Conservation (phyloP, 2,888 invertebrate species). For the Scaptomyza flava region DNA sequence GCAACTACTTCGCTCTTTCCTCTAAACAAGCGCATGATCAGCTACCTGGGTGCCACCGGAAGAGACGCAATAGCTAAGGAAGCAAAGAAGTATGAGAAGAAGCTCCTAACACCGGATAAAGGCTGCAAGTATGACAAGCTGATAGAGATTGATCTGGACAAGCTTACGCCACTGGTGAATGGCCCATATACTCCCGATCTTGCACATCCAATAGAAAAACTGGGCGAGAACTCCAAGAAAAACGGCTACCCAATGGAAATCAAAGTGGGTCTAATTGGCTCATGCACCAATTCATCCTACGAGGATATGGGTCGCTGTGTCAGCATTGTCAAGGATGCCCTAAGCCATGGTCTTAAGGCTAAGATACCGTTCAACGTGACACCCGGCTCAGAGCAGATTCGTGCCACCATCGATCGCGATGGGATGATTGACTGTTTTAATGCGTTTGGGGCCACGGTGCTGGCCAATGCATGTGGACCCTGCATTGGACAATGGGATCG, state of each 20-base stretch:
- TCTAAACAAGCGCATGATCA: conserved; percentile 96
- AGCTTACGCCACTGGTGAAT: conserved; percentile 98
- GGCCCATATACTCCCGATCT: conserved; percentile 99
- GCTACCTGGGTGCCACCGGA: conserved; percentile 94
- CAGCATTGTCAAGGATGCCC: conserved; percentile 95
- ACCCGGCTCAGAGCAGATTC: conserved; percentile 98
- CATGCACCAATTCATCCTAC: conserved; percentile 99
- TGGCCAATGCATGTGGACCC: conserved; percentile 99
- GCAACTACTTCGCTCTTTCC: conserved; percentile 99
- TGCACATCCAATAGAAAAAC: conserved; percentile 96
- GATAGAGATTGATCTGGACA: conserved; percentile 95
- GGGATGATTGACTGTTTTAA: conserved; percentile 94
- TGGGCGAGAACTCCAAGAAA: conserved; percentile 94
- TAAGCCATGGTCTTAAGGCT: conserved; percentile 95
- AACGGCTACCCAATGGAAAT: conserved; percentile 98
- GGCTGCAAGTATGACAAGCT: conserved; percentile 95
- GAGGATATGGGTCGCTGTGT: conserved; percentile 99
- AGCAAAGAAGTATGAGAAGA: conserved; percentile 89
- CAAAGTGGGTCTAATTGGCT: conserved; percentile 97
- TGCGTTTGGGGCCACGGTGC: conserved; percentile 96
- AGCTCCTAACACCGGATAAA: conserved; percentile 91
- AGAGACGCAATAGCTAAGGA: conserved; percentile 89
- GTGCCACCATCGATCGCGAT: conserved; percentile 99
- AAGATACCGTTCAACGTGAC: conserved; percentile 99
- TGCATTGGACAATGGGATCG: conserved; percentile 99